These are phyloP conservation scores for Drosophila trichaetosa DNA, from an alignment of 2,888 invertebrate genomes.

Conservation along the genomic window DNA sequence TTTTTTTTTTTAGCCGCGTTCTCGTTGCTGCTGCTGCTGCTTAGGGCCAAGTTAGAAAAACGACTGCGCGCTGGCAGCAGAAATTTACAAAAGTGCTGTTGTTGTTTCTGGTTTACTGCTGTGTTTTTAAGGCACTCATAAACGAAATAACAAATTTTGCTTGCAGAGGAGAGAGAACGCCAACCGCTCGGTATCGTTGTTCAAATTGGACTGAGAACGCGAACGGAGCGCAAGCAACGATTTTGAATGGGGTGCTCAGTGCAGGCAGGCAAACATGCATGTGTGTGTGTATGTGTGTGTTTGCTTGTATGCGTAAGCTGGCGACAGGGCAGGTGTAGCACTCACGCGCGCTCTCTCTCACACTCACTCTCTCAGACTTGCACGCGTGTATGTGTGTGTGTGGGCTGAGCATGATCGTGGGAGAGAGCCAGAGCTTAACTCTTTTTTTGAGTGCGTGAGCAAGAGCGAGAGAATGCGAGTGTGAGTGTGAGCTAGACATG, in stretches of 20 bases:
- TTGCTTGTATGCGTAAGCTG: slow-evolving; percentile 24
- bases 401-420: slow-evolving; percentile 39
- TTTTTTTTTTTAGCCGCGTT: slow-evolving; percentile 28
- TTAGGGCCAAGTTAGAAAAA: slow-evolving; percentile 71
- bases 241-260: slow-evolving; percentile 52
- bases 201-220: slow-evolving; percentile 81
- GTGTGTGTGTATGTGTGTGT: slow-evolving; percentile 3
- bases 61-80: slow-evolving; percentile 64
- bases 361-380: slow-evolving; percentile 10
- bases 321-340: slow-evolving; percentile 46
- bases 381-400: slow-evolving; percentile 15
- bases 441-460: slow-evolving; percentile 44
- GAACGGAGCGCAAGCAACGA: slow-evolving; percentile 61
- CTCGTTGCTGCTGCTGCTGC: slow-evolving; percentile 42
- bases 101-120: slow-evolving; percentile 37
- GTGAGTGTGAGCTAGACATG: slow-evolving; percentile 19
- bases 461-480: slow-evolving; percentile 31
- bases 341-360: slow-evolving; percentile 7
- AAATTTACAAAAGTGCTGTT: slow-evolving; percentile 66
- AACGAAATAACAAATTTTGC: slow-evolving; percentile 46
- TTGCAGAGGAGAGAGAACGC: slow-evolving; percentile 64
- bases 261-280: slow-evolving; percentile 9
- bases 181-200: slow-evolving; percentile 84
- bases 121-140: slow-evolving; percentile 45
- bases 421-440: slow-evolving; percentile 35